A percentile compares a stretch with the other conserved stretches of the same genome.
These are phyloP conservation scores for Hippopotamus amphibius DNA, from an alignment of 2,113 vertebrate genomes.

Conservation along the genomic window DNA sequence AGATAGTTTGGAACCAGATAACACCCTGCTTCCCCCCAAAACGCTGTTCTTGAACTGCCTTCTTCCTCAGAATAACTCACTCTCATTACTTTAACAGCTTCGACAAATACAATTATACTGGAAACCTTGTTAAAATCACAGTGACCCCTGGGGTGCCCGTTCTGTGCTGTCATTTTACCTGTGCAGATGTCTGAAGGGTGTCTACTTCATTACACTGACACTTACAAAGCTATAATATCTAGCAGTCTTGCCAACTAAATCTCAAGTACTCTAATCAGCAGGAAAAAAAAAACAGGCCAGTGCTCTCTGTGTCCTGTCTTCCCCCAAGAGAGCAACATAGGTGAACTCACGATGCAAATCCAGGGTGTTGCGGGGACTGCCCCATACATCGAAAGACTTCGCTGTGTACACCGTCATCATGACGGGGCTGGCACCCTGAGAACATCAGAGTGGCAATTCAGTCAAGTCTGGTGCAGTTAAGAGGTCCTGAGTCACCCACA, in stretches of 20 bases:
- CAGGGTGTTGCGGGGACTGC: conserved; percentile 88
- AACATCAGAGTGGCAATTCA: not conserved
- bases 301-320: too few species aligned
- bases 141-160: not conserved
- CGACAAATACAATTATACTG: not conserved
- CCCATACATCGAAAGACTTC: conserved; percentile 92
- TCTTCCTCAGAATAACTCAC: not conserved
- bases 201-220: not conserved
- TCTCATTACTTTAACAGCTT: not conserved
- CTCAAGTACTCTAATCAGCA: not conserved
- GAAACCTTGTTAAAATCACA: not conserved
- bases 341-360: conserved; percentile 89
- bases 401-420: conserved; percentile 95
- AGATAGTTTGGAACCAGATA: not conserved
- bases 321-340: not conserved
- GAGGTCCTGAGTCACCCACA: not conserved
- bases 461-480: not conserved
- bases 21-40: not conserved
- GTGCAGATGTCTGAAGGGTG: not conserved
- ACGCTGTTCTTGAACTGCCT: not conserved
- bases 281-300: not conserved
- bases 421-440: conserved; percentile 89
- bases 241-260: not conserved
- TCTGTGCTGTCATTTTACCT: not conserved
- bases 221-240: not conserved